These are phyloP conservation scores for Cremastinae sp. DNA, from an alignment of 2,888 invertebrate genomes.

Conservation along the genomic window DNA sequence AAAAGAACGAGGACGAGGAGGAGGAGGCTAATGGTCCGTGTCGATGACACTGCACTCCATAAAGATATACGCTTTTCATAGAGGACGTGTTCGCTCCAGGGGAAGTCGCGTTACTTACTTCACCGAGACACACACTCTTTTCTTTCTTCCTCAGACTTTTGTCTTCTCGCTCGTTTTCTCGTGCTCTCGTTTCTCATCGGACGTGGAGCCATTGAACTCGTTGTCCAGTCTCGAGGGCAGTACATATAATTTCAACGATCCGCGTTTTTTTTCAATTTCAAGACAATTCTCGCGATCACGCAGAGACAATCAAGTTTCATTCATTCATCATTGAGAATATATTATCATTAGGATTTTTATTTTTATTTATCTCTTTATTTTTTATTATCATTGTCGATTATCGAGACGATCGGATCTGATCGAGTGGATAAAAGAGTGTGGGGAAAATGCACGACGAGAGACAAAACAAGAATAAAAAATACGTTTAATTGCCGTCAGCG, in stretches of 20 bases:
- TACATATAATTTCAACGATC: conserved; percentile 68
- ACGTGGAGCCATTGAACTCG: conserved; percentile 62
- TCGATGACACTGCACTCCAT: conserved; percentile 74
- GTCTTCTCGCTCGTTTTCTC: conserved; percentile 57
- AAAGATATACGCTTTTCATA: conserved; percentile 67
- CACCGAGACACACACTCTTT: conserved; percentile 46
- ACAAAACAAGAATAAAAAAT: too few species aligned
- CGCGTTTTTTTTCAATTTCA: conserved; percentile 14
- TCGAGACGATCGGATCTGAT: neutral
- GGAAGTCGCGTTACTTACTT: conserved; percentile 52
- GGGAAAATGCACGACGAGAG: too few species aligned
- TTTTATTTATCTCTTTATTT: too few species aligned
- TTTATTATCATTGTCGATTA: too few species aligned
- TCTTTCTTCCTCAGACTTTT: conserved; percentile 67
- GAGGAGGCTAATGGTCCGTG: conserved; percentile 56
- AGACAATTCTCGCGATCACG: conserved; percentile 23
- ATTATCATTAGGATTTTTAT: neutral
- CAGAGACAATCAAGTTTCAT: conserved; percentile 35
- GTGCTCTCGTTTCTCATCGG: conserved; percentile 46
- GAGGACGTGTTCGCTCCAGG: conserved; percentile 51
- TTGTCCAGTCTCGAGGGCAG: conserved; percentile 65
- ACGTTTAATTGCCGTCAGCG: neutral
- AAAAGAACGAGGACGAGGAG: neutral
- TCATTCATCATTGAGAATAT: conserved; percentile 17
- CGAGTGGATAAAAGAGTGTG: too few species aligned